Base-by-base conservation (phyloP, 2,113 vertebrate genomes). In the Oryzias celebensis region DNA sequence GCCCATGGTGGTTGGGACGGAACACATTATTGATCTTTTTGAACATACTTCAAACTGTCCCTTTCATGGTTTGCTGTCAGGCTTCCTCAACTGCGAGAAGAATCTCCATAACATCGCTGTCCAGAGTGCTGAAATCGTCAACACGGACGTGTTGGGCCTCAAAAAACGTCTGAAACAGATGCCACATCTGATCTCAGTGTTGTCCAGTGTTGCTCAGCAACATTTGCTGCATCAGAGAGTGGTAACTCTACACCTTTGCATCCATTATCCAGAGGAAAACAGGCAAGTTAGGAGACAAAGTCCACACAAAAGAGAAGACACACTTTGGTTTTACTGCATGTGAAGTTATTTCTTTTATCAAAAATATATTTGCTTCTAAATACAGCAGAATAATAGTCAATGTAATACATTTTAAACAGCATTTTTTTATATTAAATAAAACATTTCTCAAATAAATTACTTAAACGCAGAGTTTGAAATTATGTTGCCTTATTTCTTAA, bases 21-120 rank as follows among this genome's bases (percentile, higher is more conserved):
- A 98, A 94, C 73, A 92, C 88, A 13, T 95, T 93, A 51, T 96
- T 76, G 12, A 68, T 88, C 88, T 94, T 90, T 60, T 89, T 81
- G 64, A 78, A 88, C 93, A 93, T 94, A 24, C 73, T 85, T 75
- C 62, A 74, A 65, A 73, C 60, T 55, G 7, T 66, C 62, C 31
- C 22, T 52, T 28, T 48, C 58, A 71, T 36, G 13, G 31, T 16
- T 7, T 15, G 1, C 24, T 52, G 20, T 16, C 14, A 6, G 22
- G 50, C 45, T 70, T 18, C 52, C 55, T 3, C 15, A 10, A 23
- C 2, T 17, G 14, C 14, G 31, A 42, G 23, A 7, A 31, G 26
- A 45, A 31, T 61, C 59, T 72, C 77, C 81, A 75, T 77, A 18
- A 14, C 24, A 45, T 23, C 52, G 54, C 75, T 88, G 77, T 91